Evolutionary conservation across 2,113 vertebrate species (phyloP).

Genomic region (Prunella fulvescens): DNA sequence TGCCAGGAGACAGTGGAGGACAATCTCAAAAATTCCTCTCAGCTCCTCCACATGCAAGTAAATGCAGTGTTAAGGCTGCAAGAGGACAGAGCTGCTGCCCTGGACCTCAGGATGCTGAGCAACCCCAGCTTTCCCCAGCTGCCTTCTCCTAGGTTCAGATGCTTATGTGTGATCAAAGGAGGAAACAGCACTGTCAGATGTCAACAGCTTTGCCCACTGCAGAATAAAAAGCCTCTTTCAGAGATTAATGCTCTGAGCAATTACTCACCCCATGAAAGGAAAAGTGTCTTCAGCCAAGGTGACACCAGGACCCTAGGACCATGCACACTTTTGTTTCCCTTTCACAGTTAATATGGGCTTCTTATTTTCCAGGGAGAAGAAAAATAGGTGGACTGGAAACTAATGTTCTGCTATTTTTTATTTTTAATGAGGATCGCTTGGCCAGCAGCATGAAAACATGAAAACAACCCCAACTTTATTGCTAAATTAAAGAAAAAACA

Average conservation of each 20-base stretch:
- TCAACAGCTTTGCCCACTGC: neutral
- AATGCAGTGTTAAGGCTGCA: fast-evolving
- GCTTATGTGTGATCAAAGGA: neutral
- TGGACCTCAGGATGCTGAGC: neutral
- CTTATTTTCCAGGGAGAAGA: neutral
- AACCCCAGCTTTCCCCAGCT: neutral
- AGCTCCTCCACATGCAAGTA: neutral
- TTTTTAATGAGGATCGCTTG: neutral
- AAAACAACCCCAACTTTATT: constrained; percentile 20
- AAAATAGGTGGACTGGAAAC: constrained; percentile 1
- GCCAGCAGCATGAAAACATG: constrained; percentile 2
- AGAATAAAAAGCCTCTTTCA: constrained; percentile 44
- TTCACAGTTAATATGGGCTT: neutral
- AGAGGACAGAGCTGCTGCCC: neutral
- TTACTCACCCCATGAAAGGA: constrained; percentile 6
- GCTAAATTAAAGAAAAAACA: constrained; percentile 27
- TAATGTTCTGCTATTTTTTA: neutral
- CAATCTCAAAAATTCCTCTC: neutral
- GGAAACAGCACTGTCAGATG: neutral
- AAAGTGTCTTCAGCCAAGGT: constrained; percentile 43
- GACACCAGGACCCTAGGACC: constrained; percentile 31
- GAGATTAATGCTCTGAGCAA: constrained; percentile 31
- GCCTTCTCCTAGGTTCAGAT: neutral
- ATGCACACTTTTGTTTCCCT: neutral
- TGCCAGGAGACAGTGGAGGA: neutral